Conservation (phyloP, 2,888 invertebrate genomes). For the Adelphocoris suturalis region DNA sequence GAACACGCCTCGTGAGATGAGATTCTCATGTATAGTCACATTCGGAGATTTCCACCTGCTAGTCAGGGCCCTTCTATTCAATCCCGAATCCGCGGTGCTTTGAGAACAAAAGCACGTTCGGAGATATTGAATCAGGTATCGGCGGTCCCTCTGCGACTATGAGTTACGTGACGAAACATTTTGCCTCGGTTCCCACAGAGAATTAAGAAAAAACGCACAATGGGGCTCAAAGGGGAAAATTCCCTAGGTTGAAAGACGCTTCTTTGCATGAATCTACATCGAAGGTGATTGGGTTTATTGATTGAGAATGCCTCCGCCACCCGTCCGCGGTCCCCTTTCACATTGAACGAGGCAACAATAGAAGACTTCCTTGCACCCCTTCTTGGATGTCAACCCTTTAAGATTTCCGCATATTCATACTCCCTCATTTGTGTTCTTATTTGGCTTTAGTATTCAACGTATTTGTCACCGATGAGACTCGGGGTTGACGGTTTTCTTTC, state of each 20-base stretch:
- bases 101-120: constrained; percentile 51
- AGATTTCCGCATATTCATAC: constrained; percentile 61
- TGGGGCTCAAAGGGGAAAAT: constrained; percentile 5
- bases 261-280: constrained; percentile 68
- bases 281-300: constrained; percentile 56
- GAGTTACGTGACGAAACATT: constrained; percentile 58
- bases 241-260: neutral
- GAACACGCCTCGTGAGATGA: neutral
- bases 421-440: constrained; percentile 46
- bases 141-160: constrained; percentile 47
- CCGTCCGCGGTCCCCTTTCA: neutral
- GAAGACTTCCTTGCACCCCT: constrained; percentile 44
- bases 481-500: neutral
- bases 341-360: neutral
- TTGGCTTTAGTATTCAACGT: constrained; percentile 29
- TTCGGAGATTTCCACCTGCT: constrained; percentile 9
- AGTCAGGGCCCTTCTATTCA: neutral
- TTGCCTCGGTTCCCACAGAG: constrained; percentile 59
- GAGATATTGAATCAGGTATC: constrained; percentile 66
- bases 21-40: constrained; percentile 40
- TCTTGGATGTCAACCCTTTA: constrained; percentile 49
- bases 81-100: neutral
- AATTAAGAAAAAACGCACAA: constrained; percentile 36
- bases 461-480: constrained; percentile 7
- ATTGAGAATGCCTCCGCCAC: constrained; percentile 21